phyloP scores from a whole-genome alignment of 2,797 vertebrate species.

The Poecile montanus region DNA sequence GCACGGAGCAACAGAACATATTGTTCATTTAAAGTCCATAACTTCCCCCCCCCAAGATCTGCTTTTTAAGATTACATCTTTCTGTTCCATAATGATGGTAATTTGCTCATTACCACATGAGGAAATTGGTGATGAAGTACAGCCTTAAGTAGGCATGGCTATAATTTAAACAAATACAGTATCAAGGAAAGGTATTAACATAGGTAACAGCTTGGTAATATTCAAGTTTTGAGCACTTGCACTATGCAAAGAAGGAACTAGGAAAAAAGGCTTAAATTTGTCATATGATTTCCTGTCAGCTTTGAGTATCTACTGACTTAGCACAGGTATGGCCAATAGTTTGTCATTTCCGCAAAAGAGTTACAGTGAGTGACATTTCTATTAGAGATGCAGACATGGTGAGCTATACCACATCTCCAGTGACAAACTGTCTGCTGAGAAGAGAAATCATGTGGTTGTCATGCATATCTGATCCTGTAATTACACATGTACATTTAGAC shows the following conservation, averaged over 20 bases:
- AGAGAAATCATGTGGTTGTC: slow-evolving; percentile 40
- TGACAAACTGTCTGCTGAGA: slow-evolving; percentile 36
- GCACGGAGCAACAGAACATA: not conserved
- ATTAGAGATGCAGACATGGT: slow-evolving; percentile 49
- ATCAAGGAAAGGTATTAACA: not conserved
- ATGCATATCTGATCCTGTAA: slow-evolving; percentile 29
- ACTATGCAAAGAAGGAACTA: not conserved
- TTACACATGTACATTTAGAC: not conserved
- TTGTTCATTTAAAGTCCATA: not conserved
- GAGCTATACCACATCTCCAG: not conserved
- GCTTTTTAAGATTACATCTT: not conserved
- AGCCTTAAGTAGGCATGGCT: not conserved
- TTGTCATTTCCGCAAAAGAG: not conserved
- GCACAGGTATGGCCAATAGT: not conserved
- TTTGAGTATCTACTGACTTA: not conserved
- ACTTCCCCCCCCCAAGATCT: not conserved
- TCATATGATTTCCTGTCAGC: not conserved
- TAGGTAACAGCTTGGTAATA: not conserved
- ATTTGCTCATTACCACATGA: not conserved
- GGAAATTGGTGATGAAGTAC: not conserved
- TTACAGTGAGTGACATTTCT: slow-evolving; percentile 44
- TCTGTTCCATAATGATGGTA: not conserved
- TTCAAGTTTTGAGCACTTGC: not conserved
- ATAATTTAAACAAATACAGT: not conserved
- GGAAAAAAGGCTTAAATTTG: not conserved